These are phyloP conservation scores for Ceratitis capitata DNA, from an alignment of 1,140 invertebrate species.

Conservation along the genomic window DNA sequence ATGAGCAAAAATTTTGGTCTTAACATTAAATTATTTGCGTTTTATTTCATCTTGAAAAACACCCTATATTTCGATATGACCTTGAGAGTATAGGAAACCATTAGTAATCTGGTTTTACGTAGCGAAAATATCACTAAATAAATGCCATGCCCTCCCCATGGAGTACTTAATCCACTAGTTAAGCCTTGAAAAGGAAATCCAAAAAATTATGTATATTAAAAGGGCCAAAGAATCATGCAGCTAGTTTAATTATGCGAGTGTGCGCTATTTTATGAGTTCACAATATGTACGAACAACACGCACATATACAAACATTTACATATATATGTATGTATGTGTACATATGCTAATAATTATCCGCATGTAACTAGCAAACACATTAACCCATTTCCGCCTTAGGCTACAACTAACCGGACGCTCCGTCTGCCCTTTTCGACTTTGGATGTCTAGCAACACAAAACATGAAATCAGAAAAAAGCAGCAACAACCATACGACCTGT, in stretches of 20 bases:
- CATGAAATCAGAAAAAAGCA: too few relatives aligned
- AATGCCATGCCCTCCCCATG: neutral
- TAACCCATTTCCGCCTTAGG: neutral
- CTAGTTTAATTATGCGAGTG: neutral
- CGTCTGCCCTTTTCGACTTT: neutral
- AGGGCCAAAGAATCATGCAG: neutral
- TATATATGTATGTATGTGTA: neutral
- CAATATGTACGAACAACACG: too few relatives aligned
- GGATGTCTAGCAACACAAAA: too few relatives aligned
- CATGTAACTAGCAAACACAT: neutral
- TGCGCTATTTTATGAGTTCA: neutral
- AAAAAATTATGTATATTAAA: too few relatives aligned
- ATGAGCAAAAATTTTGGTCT: too few relatives aligned
- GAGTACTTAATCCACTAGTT: neutral
- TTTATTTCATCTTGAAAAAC: too few relatives aligned
- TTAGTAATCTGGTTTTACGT: neutral
- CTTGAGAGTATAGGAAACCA: neutral
- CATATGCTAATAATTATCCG: too few relatives aligned
- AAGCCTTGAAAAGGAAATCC: too few relatives aligned
- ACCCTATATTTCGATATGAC: neutral
- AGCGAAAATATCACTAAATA: neutral
- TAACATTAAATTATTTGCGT: too few relatives aligned
- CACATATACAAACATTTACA: neutral
- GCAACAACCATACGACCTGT: neutral
- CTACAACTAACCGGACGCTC: neutral